phyloP scores from a whole-genome alignment of 2,888 invertebrate genomes.

The Xylophagus ater region DNA sequence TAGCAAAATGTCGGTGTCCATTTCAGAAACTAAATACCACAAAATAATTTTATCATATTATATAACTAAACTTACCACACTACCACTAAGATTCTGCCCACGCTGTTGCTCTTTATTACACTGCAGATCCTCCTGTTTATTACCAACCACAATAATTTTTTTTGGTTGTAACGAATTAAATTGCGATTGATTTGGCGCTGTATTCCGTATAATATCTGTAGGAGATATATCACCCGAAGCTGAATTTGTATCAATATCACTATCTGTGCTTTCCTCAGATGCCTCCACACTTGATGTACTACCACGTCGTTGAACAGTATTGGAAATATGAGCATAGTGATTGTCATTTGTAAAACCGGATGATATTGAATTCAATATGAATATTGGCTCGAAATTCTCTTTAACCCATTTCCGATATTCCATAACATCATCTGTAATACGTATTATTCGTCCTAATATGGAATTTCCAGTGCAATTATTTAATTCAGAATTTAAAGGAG shows the following conservation, averaged over 20 bases:
- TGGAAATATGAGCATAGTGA: constrained; percentile 19
- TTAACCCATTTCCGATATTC: constrained; percentile 45
- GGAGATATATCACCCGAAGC: constrained; percentile 27
- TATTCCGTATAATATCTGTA: constrained; percentile 19
- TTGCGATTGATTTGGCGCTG: constrained; percentile 18
- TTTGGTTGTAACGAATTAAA: constrained; percentile 16
- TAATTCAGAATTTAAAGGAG: constrained; percentile 42
- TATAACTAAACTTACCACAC: constrained; percentile 12
- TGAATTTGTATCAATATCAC: constrained; percentile 32
- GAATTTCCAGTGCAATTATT: constrained; percentile 47
- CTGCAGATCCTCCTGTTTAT: constrained; percentile 11
- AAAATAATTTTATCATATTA: too few species aligned
- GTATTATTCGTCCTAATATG: constrained; percentile 81
- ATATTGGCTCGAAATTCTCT: constrained; percentile 35
- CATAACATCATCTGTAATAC: constrained; percentile 86
- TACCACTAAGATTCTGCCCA: constrained; percentile 14
- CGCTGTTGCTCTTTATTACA: constrained; percentile 15
- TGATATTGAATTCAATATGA: constrained; percentile 28
- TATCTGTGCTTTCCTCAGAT: constrained; percentile 39
- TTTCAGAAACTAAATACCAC: too few species aligned
- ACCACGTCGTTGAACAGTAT: constrained; percentile 30
- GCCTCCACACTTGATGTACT: constrained; percentile 38
- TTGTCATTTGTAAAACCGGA: constrained; percentile 23
- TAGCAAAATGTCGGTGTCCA: too few species aligned
- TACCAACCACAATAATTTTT: constrained; percentile 17